Percentiles rank a stretch among this genome's conserved stretches.
Conservation (phyloP, 2,888 invertebrate genomes). For the Calliphora vomitoria region DNA sequence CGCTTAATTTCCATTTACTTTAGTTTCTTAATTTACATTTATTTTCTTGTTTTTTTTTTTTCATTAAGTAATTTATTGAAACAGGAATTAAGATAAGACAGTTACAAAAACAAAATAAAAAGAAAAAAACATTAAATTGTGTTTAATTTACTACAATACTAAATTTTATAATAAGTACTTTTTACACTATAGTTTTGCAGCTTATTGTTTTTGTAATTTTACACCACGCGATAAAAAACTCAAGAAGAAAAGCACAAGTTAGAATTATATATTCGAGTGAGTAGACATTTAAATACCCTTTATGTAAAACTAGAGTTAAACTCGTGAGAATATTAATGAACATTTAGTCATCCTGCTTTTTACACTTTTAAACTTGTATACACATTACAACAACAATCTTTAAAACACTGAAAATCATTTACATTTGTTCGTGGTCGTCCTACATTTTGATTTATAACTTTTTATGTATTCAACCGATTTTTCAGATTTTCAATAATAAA, state of each 20-base stretch:
- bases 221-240: background rate
- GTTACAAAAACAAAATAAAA: background rate
- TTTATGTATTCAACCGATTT: too few relatives aligned
- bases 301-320: too few relatives aligned
- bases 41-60: background rate
- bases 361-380: too few relatives aligned
- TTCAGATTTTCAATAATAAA: too few relatives aligned
- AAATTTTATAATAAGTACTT: background rate
- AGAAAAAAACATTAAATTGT: background rate
- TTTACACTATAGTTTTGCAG: background rate
- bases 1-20: background rate
- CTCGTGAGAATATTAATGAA: too few relatives aligned
- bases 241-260: background rate
- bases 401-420: too few relatives aligned
- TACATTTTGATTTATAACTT: too few relatives aligned
- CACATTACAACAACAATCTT: too few relatives aligned
- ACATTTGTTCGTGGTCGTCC: too few relatives aligned
- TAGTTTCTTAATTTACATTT: background rate
- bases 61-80: constrained; percentile 7
- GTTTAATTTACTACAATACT: constrained; percentile 4
- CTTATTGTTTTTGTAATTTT: background rate
- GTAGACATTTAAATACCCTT: too few relatives aligned
- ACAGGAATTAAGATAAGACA: constrained; percentile 30
- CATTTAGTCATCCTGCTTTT: too few relatives aligned
- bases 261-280: too few relatives aligned